phyloP scores from a whole-genome alignment of 1,140 invertebrate species.

The Rhizoglyphus robini region DNA sequence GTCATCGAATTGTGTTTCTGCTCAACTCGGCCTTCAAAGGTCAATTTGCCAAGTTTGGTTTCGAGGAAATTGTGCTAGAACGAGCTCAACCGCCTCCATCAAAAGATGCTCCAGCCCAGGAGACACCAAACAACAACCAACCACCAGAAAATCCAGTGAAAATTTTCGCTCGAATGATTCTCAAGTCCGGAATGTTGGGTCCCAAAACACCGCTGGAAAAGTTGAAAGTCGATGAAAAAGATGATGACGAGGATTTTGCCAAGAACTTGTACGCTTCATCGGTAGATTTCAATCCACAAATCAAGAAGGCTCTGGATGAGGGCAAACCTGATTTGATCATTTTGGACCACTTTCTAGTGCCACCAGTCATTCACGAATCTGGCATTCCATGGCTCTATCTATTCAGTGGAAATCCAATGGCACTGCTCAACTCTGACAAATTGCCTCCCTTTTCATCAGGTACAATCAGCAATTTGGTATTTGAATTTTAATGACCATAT shows the following conservation, averaged over 20 bases:
- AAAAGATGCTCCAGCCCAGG: too few relatives aligned
- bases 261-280: not conserved
- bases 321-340: too few relatives aligned
- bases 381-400: slow-evolving; percentile 3
- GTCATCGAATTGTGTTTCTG: too few relatives aligned
- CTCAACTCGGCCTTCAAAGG: too few relatives aligned
- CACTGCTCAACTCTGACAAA: not conserved
- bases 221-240: not conserved
- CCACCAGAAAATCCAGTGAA: slow-evolving; percentile 1
- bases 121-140: too few relatives aligned
- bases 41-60: too few relatives aligned
- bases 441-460: not conserved
- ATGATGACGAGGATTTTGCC: slow-evolving; percentile 6
- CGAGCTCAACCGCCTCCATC: too few relatives aligned
- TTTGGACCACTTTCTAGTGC: slow-evolving; percentile 3
- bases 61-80: too few relatives aligned
- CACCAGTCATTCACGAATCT: not conserved
- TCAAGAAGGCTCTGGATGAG: not conserved
- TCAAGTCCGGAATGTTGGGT: not conserved
- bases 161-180: not conserved
- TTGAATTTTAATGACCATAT: too few relatives aligned
- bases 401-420: slow-evolving; percentile 11
- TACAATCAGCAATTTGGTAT: not conserved
- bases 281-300: slow-evolving; percentile 7
- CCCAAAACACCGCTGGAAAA: not conserved